These are phyloP conservation scores for Cryptoprocta ferox DNA, from an alignment of 2,797 vertebrate species.

Conservation along the genomic window DNA sequence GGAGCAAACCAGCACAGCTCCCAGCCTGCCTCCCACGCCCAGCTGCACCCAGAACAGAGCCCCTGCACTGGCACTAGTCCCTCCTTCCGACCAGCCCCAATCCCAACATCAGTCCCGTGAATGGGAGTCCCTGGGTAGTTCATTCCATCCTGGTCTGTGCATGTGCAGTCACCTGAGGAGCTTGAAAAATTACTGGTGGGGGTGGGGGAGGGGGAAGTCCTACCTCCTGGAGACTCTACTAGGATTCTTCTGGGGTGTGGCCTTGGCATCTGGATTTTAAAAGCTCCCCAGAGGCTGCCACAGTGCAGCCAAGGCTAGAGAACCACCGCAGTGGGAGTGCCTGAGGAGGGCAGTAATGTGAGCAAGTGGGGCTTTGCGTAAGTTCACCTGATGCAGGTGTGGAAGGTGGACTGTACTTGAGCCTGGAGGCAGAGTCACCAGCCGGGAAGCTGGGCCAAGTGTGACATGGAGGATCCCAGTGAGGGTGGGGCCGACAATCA, in stretches of 20 bases:
- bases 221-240: background rate
- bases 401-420: background rate
- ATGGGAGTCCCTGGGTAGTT: background rate
- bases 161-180: background rate
- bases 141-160: background rate
- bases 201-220: too few relatives aligned
- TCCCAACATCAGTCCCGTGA: background rate
- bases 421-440: background rate
- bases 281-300: background rate
- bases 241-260: background rate
- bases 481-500: background rate
- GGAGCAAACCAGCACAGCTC: background rate
- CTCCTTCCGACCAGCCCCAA: background rate
- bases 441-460: background rate
- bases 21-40: background rate
- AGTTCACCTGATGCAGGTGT: background rate
- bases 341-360: background rate
- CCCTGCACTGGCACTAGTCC: background rate
- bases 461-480: background rate
- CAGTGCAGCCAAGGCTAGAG: background rate
- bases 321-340: background rate
- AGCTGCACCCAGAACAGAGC: background rate
- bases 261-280: background rate
- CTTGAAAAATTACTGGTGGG: background rate
- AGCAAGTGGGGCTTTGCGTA: background rate